phyloP scores from a whole-genome alignment of 2,888 invertebrate genomes.

The Elaeidobius kamerunicus region DNA sequence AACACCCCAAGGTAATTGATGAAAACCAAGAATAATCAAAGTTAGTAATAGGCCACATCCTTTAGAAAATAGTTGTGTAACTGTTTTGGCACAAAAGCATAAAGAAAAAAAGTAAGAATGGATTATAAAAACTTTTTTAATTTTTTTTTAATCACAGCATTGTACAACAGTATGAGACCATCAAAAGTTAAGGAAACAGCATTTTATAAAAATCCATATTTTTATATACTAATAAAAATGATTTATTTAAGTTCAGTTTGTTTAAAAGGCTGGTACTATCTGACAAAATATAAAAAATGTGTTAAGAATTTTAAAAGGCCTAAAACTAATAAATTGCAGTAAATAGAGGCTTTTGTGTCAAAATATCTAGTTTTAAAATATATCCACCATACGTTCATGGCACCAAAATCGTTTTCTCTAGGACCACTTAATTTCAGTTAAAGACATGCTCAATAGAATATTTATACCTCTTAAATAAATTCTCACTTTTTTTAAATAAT shows the following conservation, averaged over 20 bases:
- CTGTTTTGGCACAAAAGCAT: constrained; percentile 15
- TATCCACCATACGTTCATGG: constrained; percentile 29
- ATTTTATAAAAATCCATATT: no score
- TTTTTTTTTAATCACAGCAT: constrained; percentile 1
- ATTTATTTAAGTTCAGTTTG: no score
- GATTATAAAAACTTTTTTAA: background rate
- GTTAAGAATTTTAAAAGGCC: constrained; percentile 3
- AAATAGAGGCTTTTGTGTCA: constrained; percentile 9
- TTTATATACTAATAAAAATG: no score
- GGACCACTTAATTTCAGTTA: constrained; percentile 24
- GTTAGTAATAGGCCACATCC: constrained; percentile 28
- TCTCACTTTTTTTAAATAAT: no score
- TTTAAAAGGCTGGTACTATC: no score
- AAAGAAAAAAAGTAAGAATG: background rate
- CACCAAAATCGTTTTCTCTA: constrained; percentile 28
- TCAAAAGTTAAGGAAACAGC: no score
- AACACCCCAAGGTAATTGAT: constrained; percentile 19
- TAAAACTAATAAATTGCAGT: background rate
- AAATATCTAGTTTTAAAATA: constrained; percentile 31
- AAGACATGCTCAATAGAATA: constrained; percentile 10
- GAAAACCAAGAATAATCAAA: constrained; percentile 18
- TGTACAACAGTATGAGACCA: no score
- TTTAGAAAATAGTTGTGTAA: constrained; percentile 21
- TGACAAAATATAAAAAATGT: no score
- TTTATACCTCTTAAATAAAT: no score